A percentile compares a stretch with the other conserved stretches of the same genome.
Conservation (phyloP, 1,140 invertebrate species). For the Drosophila sp. region DNA sequence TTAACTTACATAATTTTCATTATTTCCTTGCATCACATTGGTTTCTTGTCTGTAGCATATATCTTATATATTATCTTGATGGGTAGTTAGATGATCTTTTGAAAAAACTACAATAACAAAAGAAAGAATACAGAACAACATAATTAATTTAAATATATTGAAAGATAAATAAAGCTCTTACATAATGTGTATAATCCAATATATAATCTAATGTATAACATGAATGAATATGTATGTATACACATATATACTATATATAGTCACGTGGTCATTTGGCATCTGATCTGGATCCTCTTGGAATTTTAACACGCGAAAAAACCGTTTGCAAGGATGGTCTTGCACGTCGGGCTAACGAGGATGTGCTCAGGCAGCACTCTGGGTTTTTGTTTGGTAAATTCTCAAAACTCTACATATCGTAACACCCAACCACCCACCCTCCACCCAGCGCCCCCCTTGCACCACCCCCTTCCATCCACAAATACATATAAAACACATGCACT, state of each 20-base stretch:
- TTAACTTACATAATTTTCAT: slow-evolving; percentile 36
- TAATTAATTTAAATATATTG: slow-evolving; percentile 24
- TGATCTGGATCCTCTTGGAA: slow-evolving; percentile 96
- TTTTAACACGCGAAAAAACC: slow-evolving; percentile 85
- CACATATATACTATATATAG: slow-evolving; percentile 85
- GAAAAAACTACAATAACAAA: no score
- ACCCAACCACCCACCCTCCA: slow-evolving; percentile 3
- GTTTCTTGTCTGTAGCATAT: slow-evolving; percentile 12
- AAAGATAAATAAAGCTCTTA: slow-evolving; percentile 16
- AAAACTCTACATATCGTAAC: slow-evolving; percentile 24
- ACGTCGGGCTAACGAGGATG: slow-evolving; percentile 86
- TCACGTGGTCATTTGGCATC: slow-evolving; percentile 98
- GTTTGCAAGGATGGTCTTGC: slow-evolving; percentile 85
- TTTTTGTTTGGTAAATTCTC: slow-evolving; percentile 85
- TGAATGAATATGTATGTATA: slow-evolving; percentile 9
- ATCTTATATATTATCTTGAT: slow-evolving; percentile 15
- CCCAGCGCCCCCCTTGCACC: slow-evolving; percentile 30
- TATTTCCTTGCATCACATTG: slow-evolving; percentile 42
- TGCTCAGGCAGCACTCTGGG: slow-evolving; percentile 83
- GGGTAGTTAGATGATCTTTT: slow-evolving; percentile 19
- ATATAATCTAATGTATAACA: slow-evolving; percentile 27
- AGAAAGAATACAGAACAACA: slow-evolving; percentile 9
- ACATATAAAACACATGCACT: slow-evolving; percentile 22
- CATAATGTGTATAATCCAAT: no score
- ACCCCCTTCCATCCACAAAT: slow-evolving; percentile 8